A percentile compares a stretch with the other conserved stretches of the same genome.
These are phyloP conservation scores for Nymphicus hollandicus DNA, from an alignment of 2,113 vertebrate genomes.

Conservation along the genomic window DNA sequence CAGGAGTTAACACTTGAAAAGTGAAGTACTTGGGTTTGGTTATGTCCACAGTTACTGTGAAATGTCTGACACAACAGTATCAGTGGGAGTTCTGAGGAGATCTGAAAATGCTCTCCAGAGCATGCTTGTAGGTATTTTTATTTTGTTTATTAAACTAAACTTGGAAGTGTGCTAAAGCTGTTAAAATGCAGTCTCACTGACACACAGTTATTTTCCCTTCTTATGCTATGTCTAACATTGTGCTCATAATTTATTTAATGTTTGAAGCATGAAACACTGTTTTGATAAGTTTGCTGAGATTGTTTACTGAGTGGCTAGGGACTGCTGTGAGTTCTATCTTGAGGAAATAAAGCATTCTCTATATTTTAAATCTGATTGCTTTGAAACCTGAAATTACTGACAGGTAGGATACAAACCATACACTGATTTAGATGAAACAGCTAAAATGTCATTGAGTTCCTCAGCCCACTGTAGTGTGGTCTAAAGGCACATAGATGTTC, in stretches of 20 bases:
- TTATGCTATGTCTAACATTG: background rate
- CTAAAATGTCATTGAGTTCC: background rate
- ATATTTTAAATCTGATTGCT: background rate
- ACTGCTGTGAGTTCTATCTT: background rate
- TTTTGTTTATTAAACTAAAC: background rate
- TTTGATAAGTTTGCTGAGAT: background rate
- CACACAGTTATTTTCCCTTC: background rate
- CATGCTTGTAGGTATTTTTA: background rate
- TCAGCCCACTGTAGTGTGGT: background rate
- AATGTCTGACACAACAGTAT: background rate
- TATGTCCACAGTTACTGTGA: background rate
- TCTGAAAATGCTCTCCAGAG: background rate
- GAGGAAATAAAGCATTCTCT: background rate
- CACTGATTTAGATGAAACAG: background rate
- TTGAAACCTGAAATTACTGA: background rate
- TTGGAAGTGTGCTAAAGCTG: background rate
- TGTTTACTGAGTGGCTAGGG: background rate
- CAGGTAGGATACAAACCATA: background rate
- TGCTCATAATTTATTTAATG: background rate
- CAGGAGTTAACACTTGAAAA: background rate
- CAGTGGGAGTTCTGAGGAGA: background rate
- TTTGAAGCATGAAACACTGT: background rate
- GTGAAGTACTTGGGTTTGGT: background rate
- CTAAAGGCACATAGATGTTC: background rate
- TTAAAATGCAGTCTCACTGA: background rate